Base-by-base conservation (phyloP, 2,888 invertebrate genomes). In the Drosophila anceps region DNA sequence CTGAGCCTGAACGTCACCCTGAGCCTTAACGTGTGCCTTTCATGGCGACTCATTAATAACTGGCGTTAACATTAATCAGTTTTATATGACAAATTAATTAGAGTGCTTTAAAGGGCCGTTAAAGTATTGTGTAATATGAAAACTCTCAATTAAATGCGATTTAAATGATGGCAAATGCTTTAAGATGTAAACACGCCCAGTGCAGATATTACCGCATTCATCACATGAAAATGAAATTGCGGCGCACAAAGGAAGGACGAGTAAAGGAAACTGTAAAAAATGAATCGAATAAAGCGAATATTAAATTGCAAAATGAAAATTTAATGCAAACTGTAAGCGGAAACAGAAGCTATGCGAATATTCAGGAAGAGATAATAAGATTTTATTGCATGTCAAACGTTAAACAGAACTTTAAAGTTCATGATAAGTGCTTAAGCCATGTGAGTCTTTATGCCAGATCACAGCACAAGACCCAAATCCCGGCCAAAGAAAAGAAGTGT, bases 51-150 rank as follows among this genome's bases (percentile, higher is more conserved):
- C 84, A 88, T 84, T 81, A 81, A 84, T 84, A 79, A 81, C 66
- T 53, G 70, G 48, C 69, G 46, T 67, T 13, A 29, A 51, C 86
- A 88, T 84, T 86, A 75, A 86, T 88, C 88, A 79, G 88, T 70
- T 81, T 83, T 81, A 86, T 81, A 84, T 84, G 66, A 75, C 86
- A 79, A 84, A 86, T 86, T 88, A 81, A 84, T 76, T 73, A 44
- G 55, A 54, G 41, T 18, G 43, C 43, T 64, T 72, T 62, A 68
- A 73, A 75, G 46, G 37, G 35, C 31, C 39, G 4, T 9, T 20
- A 12, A n/a, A n/a, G 55, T 20, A 39, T 37, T 20, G n/a, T 29
- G 29, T 43, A 24, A 15, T 27, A 33, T 39, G 20, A 29, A 37
- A 65, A 37, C 9, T 50, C 33, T 27, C 27, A 37, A 69, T 68